Evolutionary conservation across 2,888 invertebrate genomes (phyloP), one percentile per base, ranked within the genome.

Genomic region (Drosophila phalerata): DNA sequence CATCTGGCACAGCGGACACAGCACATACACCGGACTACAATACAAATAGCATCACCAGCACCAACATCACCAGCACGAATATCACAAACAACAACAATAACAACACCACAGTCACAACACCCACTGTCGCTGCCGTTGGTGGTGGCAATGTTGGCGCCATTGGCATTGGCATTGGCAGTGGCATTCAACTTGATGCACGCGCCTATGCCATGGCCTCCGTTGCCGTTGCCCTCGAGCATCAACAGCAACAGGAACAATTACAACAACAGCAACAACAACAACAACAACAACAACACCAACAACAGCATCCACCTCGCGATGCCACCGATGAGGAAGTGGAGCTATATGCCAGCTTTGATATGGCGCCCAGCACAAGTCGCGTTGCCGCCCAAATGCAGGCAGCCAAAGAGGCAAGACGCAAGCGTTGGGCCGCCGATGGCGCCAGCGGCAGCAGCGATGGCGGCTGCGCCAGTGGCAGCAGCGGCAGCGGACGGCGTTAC

Each of bases 341-440:
- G 79, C 86, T 90, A 34, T 91, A 91, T 55, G 91, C 91, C 73
- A 88, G 81, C 67, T 89, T 89, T 38, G 91, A 91, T 15, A 63
- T 68, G 65, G 82, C 81, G 10, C 89, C 90, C 34, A 88, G 88
- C 73, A 91, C 91, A 15, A 91, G 91, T 62, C 91, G 90, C 0
- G 90, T 79, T 65, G 87, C 87, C 22, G 90, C 89, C 55, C 91
- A 91, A 75, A 90, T 91, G 90, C 91, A 90, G 69, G 90, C 90
- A 28, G 91, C 90, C 72, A 90, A 91, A 74, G 88, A 90, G 80
- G 90, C 88, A 42, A 80, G 91, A 13, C 85, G 85, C 30, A 88
- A 90, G 48, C 85, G 91, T 28, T 91, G 90, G 90, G 85, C 85
- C 11, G 91, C 86, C 60, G 91, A 91, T 73, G 90, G 90, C 11